Conservation (phyloP, 1,140 invertebrate genomes). For the Drosophila takahashii region DNA sequence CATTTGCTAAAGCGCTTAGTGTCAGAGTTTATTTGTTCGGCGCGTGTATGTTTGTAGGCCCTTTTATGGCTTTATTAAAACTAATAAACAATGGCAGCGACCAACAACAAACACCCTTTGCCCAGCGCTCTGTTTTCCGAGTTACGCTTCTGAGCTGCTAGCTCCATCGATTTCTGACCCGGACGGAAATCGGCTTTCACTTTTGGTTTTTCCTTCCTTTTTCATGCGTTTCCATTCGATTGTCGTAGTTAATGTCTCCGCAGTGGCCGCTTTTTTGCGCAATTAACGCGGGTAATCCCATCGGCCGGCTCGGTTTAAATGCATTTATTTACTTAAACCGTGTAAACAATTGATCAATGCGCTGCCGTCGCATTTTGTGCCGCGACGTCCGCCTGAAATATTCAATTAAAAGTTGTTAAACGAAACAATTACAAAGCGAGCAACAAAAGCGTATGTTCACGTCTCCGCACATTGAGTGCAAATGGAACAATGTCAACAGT, state of each 20-base stretch:
- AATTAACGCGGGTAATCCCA: conserved; percentile 53
- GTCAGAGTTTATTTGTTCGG: conserved; percentile 60
- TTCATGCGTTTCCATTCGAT: background rate
- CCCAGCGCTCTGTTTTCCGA: conserved; percentile 1
- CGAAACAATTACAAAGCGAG: conserved; percentile 68
- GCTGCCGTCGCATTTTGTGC: conserved; percentile 26
- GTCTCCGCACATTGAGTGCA: conserved; percentile 35
- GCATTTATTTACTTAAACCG: conserved; percentile 72
- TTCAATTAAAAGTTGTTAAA: conserved; percentile 79
- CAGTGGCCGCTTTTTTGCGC: conserved; percentile 35
- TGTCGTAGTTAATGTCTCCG: conserved; percentile 37
- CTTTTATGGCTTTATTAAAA: conserved; percentile 77
- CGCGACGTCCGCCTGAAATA: conserved; percentile 54
- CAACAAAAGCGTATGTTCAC: conserved; percentile 27
- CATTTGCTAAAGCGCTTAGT: conserved; percentile 76
- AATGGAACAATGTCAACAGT: conserved; percentile 71
- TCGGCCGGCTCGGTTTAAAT: conserved; percentile 40
- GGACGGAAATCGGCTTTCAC: conserved; percentile 40
- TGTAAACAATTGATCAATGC: conserved; percentile 73
- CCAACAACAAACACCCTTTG: conserved; percentile 7
- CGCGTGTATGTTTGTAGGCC: conserved; percentile 22
- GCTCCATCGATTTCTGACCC: conserved; percentile 39
- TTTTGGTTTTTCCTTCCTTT: conserved; percentile 14
- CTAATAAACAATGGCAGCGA: conserved; percentile 62
- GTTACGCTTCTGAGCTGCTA: background rate